Conservation (phyloP, 2,113 vertebrate species). For the Pycnonotus jocosus region DNA sequence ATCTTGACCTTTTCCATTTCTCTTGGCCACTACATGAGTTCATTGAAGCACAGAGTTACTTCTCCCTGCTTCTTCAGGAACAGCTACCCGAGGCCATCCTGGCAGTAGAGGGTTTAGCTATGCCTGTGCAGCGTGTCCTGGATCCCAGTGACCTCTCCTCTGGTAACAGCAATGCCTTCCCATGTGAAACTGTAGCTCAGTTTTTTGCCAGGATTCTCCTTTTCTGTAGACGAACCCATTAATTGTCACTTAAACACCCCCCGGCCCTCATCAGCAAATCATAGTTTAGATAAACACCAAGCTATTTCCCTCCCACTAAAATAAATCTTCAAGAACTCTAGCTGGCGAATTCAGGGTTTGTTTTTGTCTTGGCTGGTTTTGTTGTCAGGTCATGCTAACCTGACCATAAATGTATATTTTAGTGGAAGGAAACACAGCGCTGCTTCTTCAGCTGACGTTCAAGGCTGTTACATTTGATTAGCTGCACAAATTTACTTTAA, state of each 20-base stretch:
- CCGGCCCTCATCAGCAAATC: neutral
- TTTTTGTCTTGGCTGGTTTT: neutral
- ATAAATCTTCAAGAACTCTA: neutral
- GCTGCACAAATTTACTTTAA: neutral
- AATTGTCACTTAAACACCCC: neutral
- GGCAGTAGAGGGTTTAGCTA: neutral
- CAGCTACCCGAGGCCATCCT: fast-evolving
- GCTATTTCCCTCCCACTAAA: neutral
- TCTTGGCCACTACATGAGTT: neutral
- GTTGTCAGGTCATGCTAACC: slow-evolving; percentile 47
- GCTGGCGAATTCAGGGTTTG: neutral
- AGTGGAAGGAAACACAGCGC: neutral
- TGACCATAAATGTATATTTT: neutral
- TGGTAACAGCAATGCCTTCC: neutral
- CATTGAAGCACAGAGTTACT: neutral
- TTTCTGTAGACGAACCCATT: neutral
- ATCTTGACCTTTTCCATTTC: slow-evolving; percentile 1
- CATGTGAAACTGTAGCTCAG: neutral
- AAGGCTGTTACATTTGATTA: neutral
- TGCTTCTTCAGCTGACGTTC: neutral
- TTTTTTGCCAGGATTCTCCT: neutral
- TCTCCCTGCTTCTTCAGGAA: neutral
- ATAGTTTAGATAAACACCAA: neutral
- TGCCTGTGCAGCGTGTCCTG: neutral
- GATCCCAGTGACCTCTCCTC: neutral